Evolutionary conservation across 64 coral and sea anemone genomes (phyloP), one percentile per base, ranked within the genome.

Genomic region (Platygyra sinensis): DNA sequence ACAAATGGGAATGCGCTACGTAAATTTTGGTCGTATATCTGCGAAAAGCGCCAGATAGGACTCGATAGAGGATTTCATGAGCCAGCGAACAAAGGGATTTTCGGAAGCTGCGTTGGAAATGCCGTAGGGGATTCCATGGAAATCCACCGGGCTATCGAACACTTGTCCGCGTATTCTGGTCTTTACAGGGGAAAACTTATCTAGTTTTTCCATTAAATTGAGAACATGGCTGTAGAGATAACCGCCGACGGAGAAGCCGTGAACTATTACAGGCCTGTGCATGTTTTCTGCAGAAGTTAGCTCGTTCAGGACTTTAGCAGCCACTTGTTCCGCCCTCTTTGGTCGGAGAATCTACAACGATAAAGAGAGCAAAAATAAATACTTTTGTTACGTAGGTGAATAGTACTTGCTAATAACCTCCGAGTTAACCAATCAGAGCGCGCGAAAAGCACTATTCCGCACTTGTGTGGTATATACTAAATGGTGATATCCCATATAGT

Each of bases 161-260:
- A 98, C 91, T 67, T 98, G 96, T 10, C 96, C 96, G 24, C 75
- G 75, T 72, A 98, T 98, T 72, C 96, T 89, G 24, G 91, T 73
- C 71, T 91, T 95, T 1, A 98, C 96, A 0, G 93, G 61, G 1
- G 52, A 62, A 28, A 91, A 98, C 59, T 90, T 95, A 30, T 79
- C 77, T 32, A 78, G 72, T 13, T 77, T 98, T 50, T 91, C 78
- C 60, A 98, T 95, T 38, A 95, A 80, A 60, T 95, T 95, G 51
- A 98, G 87, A 30, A 95, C 91, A 30, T 98, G 96, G 64, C 90
- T 90, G 78, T 98, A 98, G 0, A 98, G 83, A 30, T 95, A 98
- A 11, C 96, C 96, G 0, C 96, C 96, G 3, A 98, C 96, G 9
- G 94, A 98, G 54, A 98, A 95, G 10, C 96, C 96, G 79, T 98